Evolutionary conservation across 2,797 vertebrate species (phyloP), one percentile per base, ranked within the genome.

Genomic region (Harpagifer antarcticus): DNA sequence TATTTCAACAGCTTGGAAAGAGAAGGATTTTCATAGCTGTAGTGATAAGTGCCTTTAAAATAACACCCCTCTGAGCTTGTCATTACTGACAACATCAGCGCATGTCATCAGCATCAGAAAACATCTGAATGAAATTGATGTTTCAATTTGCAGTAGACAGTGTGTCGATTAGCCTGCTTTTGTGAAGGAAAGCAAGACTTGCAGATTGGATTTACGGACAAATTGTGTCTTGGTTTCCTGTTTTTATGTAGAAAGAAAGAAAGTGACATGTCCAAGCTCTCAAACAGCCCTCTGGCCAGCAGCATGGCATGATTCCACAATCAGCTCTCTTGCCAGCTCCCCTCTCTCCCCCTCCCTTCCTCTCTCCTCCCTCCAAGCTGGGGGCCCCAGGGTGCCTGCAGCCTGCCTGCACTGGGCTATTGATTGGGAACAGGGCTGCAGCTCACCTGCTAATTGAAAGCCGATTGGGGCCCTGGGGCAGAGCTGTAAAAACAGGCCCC

Each of bases 381-480:
- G 80, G 77, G 89, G 74, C 90, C 80, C 88, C 68, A 84, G 85
- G 91, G 91, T 88, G 84, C 86, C 83, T 78, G 80, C 86, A 86
- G 88, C 85, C 80, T 81, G 88, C 79, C 89, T 86, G 88, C 82
- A 84, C 90, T 88, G 89, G 69, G 85, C 83, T 94, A 94, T 94
- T 92, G 92, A 95, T 95, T 92, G 90, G 85, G 81, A 91, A 88
- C 90, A 87, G 89, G 92, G 88, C 92, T 91, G 88, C 92, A 90
- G 86, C 91, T 92, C 93, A 94, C 94, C 94, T 94, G 94, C 92
- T 95, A 94, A 92, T 94, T 95, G 93, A 94, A 95, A 94, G 94
- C 91, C 91, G 90, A 93, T 94, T 86, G 87, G 92, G 89, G 92
- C 92, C 94, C 92, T 82, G 85, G 91, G 92, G 92, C 89, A 82